Evolutionary conservation across 2,797 vertebrate species (phyloP), one percentile per base, ranked within the genome.

Genomic region (Gymnothorax javanicus): DNA sequence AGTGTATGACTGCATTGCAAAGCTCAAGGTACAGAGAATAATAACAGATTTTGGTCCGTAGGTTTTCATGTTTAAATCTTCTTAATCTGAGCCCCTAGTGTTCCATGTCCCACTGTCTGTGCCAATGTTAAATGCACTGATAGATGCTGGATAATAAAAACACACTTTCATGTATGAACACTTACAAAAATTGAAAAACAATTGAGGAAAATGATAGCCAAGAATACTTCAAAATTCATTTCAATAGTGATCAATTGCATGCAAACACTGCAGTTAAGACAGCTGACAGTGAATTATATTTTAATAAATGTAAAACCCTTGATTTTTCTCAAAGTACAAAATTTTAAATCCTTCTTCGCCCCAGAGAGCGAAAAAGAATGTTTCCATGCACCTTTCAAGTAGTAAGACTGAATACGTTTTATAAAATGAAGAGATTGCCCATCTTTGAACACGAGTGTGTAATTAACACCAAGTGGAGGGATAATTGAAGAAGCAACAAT

Each of bases 381-480:
- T 43, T 43, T 43, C 33, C 33, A 43, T 43, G 33, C 1, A 43
- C 33, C 33, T 43, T 2, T 43, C 33, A 43, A 43, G 33, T 43
- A 43, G 33, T 43, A 43, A 43, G 33, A 43, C 33, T 43, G 33
- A 43, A 43, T 43, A 43, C 2, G 33, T 43, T 43, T 43, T 43
- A 43, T 43, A 43, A 43, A 83, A 83, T 54, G 17, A 20, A 81
- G 7, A 77, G 43, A 17, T 54, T 56, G 6, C 13, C 50, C 56
- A 7, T 81, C 17, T 17, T 11, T n/a, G 77, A 81, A 81, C 52
- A 81, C 56, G 17, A 83, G 33, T 83, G 56, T 59, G 12, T 5
- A 62, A 83, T 83, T 83, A 83, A 83, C 82, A 83, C 82, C 59
- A 15, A 50, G 54, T 23, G 77, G 77, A 81, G 50, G 86, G 60